Evolutionary conservation across 1,140 invertebrate species (phyloP), one percentile per base, ranked within the genome.

Genomic region (Drosophila prosaltans): DNA sequence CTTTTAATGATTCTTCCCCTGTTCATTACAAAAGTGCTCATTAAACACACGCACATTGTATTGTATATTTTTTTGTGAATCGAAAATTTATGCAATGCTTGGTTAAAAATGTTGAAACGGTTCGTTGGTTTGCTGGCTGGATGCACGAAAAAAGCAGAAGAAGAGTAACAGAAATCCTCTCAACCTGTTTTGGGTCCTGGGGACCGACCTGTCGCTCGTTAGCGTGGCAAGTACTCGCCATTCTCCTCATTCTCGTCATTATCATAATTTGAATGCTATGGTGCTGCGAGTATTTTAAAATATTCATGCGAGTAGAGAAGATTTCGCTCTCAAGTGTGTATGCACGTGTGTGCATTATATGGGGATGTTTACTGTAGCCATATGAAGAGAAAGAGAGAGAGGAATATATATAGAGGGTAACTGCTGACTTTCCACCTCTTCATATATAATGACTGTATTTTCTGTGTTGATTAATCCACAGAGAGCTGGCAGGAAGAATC

Each of bases 231-330:
- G 78, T 75, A 71, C 81, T 79, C 75, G 59, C 67, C 62, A 63
- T 70, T 32, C 57, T 70, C 63, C 60, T 36, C 32, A 30, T 36
- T 7, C 32, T 64, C 83, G 72, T 86, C 83, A 86, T 86, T 86
- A 86, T 86, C 83, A 86, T 86, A 86, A 86, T 86, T 86, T 86
- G 80, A 80, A 81, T 86, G 77, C 65, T 82, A 72, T 74, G 65
- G 65, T 41, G 65, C 71, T 41, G 65, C 67, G 72, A 63, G 74
- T 72, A 77, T 72, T 88, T 86, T 86, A 88, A 86, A 86, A 86
- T 83, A 86, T 86, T 86, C 83, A 86, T 88, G 70, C 63, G 76
- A 88, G 80, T 72, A 67, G 69, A 80, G 72, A 72, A 65, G 76
- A 77, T 76, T 71, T 66, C 69, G 75, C 80, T 79, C 70, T 81